Evolutionary conservation across 2,888 invertebrate species (phyloP), one percentile per base, ranked within the genome.

Genomic region (Actias luna): DNA sequence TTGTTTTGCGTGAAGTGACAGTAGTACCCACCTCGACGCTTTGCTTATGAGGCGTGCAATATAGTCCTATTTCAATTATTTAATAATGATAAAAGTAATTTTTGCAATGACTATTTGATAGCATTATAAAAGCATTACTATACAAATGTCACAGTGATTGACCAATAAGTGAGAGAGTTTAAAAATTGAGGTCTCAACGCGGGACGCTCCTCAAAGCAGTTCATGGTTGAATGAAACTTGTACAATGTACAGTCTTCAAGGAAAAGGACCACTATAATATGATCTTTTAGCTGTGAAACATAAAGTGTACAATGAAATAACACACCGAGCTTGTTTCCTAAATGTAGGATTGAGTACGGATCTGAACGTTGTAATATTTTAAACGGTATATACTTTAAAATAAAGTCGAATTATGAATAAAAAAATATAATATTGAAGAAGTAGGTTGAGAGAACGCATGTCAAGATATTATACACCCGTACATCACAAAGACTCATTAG

Each of bases 191-290:
- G 92, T 90, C 90, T 90, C 82, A 81, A 80, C 87, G 88, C 89
- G 87, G 88, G 90, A 88, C 88, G 89, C 82, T 89, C 88, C 87
- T 88, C 90, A 79, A 89, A 90, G 89, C 88, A 89, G 91, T 90
- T 92, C 91, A 92, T 90, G 91, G 91, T 92, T 92, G 90, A 89
- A 88, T 87, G 85, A 84, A 86, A 88, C 86, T 89, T 90, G 88
- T 88, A 88, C 85, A 81, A 81, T 90, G 88, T 88, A 88, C 85
- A 81, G 81, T 83, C 78, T 81, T 83, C 75, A 79, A 82, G 78
- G 74, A 74, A 71, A 70, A 66, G 57, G 63, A 65, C 62, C 73
- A 73, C 64, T 65, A 78, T 69, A 86, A 74, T 81, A 68, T 79
- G 72, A 66, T 72, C 78, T 82, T 80, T 89, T 70, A 67, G 33